A percentile compares a stretch with the other conserved stretches of the same genome.
Evolutionary conservation across 35 echinoderm and acorn worm genomes (phyloP).

Genomic region (Apostichopus californicus): DNA sequence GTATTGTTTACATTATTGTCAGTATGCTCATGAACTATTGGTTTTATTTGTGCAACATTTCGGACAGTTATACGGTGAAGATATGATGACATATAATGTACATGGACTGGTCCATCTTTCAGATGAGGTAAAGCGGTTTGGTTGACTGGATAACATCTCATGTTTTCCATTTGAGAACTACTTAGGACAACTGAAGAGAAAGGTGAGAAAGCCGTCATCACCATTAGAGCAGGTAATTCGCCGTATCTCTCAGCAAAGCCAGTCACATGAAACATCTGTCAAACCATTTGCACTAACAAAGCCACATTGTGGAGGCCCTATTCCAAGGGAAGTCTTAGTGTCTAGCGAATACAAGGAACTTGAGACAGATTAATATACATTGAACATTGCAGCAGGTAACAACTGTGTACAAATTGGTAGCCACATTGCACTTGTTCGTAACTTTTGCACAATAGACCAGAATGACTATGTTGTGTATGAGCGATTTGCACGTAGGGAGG

Average conservation of each 20-base stretch:
- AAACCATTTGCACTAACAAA: background rate
- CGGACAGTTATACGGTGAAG: constrained; percentile 41
- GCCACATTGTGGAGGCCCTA: background rate
- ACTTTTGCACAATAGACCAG: constrained; percentile 20
- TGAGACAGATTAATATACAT: background rate
- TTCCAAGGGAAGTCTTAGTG: background rate
- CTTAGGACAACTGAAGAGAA: constrained; percentile 57
- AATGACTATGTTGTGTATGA: constrained; percentile 6
- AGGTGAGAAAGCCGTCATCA: constrained; percentile 60
- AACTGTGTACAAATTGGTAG: constrained; percentile 27
- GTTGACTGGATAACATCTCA: constrained; percentile 66
- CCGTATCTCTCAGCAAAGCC: constrained; percentile 36
- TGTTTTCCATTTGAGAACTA: constrained; percentile 70
- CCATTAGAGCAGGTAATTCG: constrained; percentile 64
- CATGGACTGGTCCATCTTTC: constrained; percentile 73
- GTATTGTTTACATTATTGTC: background rate
- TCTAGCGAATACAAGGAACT: background rate
- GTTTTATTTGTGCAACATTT: constrained; percentile 57
- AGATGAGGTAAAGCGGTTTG: constrained; percentile 45
- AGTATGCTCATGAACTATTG: constrained; percentile 56
- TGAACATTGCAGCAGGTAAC: background rate
- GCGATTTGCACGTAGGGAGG: background rate
- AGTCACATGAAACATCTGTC: constrained; percentile 25
- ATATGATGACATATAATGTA: constrained; percentile 66
- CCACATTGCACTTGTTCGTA: constrained; percentile 36